Evolutionary conservation across 2,113 vertebrate genomes (phyloP), one percentile per base, ranked within the genome.

Genomic region (Megaptera novaeangliae): DNA sequence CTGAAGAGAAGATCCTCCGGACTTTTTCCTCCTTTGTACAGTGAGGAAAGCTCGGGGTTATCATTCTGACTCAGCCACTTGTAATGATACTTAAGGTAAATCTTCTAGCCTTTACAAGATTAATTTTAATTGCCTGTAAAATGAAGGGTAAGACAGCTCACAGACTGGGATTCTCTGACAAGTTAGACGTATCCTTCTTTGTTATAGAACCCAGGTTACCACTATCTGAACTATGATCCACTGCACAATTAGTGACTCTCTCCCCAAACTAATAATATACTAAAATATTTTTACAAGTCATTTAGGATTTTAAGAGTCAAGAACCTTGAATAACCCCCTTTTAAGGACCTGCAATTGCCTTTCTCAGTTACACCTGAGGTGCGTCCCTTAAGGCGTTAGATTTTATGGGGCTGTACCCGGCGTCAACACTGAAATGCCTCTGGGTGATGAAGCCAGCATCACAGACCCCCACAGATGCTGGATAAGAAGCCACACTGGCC

Each of bases 301-400:
- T 31, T 81, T 80, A 71, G 64, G 88, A 85, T 91, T 91, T 94
- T 93, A 82, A 81, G 72, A 72, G 31, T 69, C 77, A 72, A 69
- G 44, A 74, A 36, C 23, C 20, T 85, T 61, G 34, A n/a, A 27
- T 59, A 71, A 55, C 71, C 23, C 17, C 27, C 86, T 96, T 88
- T 44, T 17, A 90, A 63, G 88, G 44, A 25, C 3, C 20, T 21
- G 13, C 49, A 6, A 44, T 95, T 92, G 78, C 52, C 49, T 66
- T 92, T 83, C 57, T 88, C n/a, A 46, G 2, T 49, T 36, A 49
- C n/a, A 88, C 69, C 46, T 90, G 39, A 94, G 25, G 41, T 57
- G 6, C 20, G 25, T 78, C 59, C 57, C 80, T n/a, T 77, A 49
- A 82, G 44, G 74, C 11, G 2, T 27, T 66, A n/a, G 78, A 25